phyloP scores from a whole-genome alignment of 2,888 invertebrate species.

The Philaethria dido region DNA sequence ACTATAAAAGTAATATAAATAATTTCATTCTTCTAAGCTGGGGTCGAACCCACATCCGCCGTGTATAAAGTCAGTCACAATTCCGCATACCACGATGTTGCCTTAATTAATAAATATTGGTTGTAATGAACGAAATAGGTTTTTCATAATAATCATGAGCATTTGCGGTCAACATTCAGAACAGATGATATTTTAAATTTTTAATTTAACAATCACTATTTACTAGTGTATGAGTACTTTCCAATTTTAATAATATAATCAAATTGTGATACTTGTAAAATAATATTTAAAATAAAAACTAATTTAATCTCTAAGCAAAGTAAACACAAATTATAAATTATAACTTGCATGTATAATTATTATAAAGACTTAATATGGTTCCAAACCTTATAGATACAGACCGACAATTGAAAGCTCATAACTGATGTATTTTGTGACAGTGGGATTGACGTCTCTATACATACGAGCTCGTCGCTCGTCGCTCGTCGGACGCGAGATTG shows the following conservation, averaged over 20 bases:
- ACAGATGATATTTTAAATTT: not conserved
- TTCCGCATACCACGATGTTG: too few species aligned
- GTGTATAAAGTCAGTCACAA: not conserved
- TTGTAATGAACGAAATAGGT: not conserved
- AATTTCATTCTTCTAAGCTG: not conserved
- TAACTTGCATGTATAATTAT: not conserved
- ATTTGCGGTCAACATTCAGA: not conserved
- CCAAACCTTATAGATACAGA: not conserved
- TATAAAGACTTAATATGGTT: not conserved
- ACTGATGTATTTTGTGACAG: constrained; percentile 13
- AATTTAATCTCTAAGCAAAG: too few species aligned
- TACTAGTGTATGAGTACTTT: too few species aligned
- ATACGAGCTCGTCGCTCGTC: constrained; percentile 6
- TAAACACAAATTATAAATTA: not conserved
- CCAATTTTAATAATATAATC: too few species aligned
- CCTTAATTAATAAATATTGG: not conserved
- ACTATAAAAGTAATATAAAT: too few species aligned
- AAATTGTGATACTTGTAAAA: too few species aligned
- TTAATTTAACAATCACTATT: not conserved
- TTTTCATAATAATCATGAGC: not conserved
- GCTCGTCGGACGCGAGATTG: constrained; percentile 47
- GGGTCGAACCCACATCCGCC: not conserved
- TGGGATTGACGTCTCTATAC: constrained; percentile 4
- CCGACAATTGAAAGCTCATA: constrained; percentile 15
- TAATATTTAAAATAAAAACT: too few species aligned